phyloP scores from a whole-genome alignment of 2,113 vertebrate genomes.

The Oreochromis tanganicae region DNA sequence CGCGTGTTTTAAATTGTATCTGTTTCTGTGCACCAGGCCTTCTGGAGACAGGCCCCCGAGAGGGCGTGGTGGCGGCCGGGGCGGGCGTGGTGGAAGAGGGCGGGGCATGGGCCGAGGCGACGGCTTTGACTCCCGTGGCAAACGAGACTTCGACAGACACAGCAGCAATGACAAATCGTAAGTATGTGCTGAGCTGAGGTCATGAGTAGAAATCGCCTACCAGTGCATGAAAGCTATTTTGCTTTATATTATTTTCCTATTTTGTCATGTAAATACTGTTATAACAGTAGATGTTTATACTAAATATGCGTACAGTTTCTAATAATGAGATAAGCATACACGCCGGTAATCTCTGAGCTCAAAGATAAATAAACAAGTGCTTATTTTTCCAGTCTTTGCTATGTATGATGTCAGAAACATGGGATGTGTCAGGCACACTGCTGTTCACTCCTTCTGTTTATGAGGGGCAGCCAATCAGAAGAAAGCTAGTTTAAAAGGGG shows the following conservation, averaged over 20 bases:
- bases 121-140: conserved; percentile 95
- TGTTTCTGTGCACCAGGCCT: conserved; percentile 68
- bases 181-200: conserved; percentile 58
- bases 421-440: not conserved
- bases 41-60: conserved; percentile 86
- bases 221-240: not conserved
- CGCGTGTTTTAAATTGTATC: accelerated
- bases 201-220: not conserved
- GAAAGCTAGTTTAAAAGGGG: not conserved
- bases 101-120: conserved; percentile 92
- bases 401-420: not conserved
- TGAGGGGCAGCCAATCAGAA: not conserved
- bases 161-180: conserved; percentile 96
- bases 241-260: not conserved
- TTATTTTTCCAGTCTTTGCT: not conserved
- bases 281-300: not conserved
- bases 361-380: not conserved
- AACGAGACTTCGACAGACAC: conserved; percentile 96
- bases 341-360: not conserved
- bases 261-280: not conserved
- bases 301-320: not conserved
- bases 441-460: not conserved
- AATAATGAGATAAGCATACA: not conserved
- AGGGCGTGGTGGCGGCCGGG: conserved; percentile 85
- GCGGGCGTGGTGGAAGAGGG: conserved; percentile 87